Conservation (phyloP, 2,888 invertebrate genomes). For the Frankliniella intonsa region DNA sequence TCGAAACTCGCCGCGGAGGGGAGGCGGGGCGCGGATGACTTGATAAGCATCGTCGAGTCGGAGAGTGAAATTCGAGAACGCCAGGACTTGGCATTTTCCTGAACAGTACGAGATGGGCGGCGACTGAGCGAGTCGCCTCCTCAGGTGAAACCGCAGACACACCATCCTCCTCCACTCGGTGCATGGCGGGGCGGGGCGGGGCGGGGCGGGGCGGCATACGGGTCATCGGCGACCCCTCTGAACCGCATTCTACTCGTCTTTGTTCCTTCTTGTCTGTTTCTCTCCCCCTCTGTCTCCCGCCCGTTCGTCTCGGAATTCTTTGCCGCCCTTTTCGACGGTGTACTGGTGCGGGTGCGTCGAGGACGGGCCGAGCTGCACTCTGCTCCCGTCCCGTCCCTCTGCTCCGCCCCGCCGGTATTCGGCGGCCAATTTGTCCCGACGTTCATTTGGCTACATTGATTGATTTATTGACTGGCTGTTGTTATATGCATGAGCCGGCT, state of each 20-base stretch:
- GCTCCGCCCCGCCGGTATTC: constrained; percentile 4
- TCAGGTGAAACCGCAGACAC: constrained; percentile 19
- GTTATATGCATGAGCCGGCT: no score
- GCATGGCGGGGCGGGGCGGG: neutral
- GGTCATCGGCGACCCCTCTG: neutral
- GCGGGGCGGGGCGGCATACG: neutral
- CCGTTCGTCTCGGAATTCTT: neutral
- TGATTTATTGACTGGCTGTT: neutral
- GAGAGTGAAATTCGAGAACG: no score
- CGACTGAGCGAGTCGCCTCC: neutral
- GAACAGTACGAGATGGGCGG: neutral
- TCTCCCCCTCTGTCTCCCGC: no score
- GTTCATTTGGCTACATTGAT: neutral
- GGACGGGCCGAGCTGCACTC: neutral
- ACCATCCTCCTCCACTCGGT: neutral
- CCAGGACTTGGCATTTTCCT: no score
- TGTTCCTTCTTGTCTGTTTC: no score
- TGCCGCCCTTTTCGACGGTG: neutral
- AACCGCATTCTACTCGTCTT: no score
- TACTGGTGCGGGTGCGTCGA: neutral
- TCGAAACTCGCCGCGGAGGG: no score
- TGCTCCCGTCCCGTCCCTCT: neutral
- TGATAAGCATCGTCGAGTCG: no score
- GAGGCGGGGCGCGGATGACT: no score
- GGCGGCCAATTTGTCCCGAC: constrained; percentile 6